Conservation (phyloP, 2,888 invertebrate species). For the Lithosia quadra region DNA sequence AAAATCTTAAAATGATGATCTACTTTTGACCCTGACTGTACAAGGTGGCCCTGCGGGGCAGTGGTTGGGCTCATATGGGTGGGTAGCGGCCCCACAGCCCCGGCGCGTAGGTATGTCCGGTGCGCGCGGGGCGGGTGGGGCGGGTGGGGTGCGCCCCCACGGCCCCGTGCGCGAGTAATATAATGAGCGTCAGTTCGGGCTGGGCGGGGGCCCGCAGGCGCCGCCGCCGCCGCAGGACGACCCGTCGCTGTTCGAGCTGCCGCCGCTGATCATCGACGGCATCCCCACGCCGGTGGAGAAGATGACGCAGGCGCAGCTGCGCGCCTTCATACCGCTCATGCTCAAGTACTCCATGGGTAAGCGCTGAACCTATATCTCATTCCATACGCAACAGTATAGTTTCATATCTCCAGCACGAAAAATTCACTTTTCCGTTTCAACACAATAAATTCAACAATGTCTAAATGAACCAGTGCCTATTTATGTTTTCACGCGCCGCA, state of each 20-base stretch:
- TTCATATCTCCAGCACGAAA: too few species aligned
- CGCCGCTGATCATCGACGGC: slow-evolving; percentile 98
- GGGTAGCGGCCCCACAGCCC: background rate
- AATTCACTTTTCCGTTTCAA: too few species aligned
- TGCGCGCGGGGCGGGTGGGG: background rate
- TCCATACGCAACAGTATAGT: background rate
- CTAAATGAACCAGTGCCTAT: too few species aligned
- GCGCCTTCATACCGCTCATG: slow-evolving; percentile 99
- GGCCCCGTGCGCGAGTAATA: slow-evolving; percentile 24
- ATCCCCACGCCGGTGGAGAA: slow-evolving; percentile 99
- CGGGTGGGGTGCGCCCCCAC: background rate
- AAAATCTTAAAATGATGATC: too few species aligned
- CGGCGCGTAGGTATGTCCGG: background rate
- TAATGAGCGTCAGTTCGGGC: slow-evolving; percentile 80
- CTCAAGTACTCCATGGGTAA: slow-evolving; percentile 97
- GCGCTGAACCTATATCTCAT: slow-evolving; percentile 30
- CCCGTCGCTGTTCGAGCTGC: slow-evolving; percentile 97
- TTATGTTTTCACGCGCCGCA: too few species aligned
- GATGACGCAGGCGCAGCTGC: slow-evolving; percentile 98
- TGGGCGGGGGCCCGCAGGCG: slow-evolving; percentile 81
- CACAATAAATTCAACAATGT: too few species aligned
- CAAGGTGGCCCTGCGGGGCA: too few species aligned
- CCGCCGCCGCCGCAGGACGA: slow-evolving; percentile 91
- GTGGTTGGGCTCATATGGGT: too few species aligned
- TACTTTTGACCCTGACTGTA: too few species aligned